Evolutionary conservation across 2,797 vertebrate species (phyloP), one percentile per base, ranked within the genome.

Genomic region (Characodon lateralis): DNA sequence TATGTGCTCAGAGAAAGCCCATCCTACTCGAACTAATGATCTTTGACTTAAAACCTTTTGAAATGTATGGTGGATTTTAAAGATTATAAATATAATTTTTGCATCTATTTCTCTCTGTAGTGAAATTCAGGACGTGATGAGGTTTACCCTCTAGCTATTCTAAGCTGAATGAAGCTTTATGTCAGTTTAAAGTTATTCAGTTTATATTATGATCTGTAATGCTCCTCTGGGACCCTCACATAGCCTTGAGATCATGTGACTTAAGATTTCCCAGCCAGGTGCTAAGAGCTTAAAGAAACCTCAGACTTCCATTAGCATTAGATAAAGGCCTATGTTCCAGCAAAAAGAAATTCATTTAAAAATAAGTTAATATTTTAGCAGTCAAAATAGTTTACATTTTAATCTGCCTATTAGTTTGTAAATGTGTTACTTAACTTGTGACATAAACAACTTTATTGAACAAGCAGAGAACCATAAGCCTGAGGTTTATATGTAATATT

Each of bases 81-180:
- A 16, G 12, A 51, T 13, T 12, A 13, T 13, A 13, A 51, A 12
- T 51, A 14, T 14, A 51, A 51, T 14, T 51, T 3, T 13, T 2
- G 2, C 4, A 13, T 50, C 31, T 31, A 2, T 31, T 31, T 31
- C 31, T 31, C 31, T 31, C 31, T 31, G 31, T 31, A 31, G 31
- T 2, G 31, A 31, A 31, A 31, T 31, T 31, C 31, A 31, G 31
- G 1, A 31, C 31, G 31, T 31, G 31, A 31, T 31, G 31, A 31
- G 88, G 69, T 87, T 92, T 87, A 86, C 72, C 56, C 72, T 65
- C 24, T 83, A 85, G 77, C 90, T 85, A 85, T 70, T 71, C 46
- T 76, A 61, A 82, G 71, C 86, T 81, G 61, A 16, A 75, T 59
- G n/a, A 10, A 35, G 59, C 14, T 16, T 1, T 50, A 48, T 48